A percentile compares a stretch with the other conserved stretches of the same genome.
phyloP scores from a whole-genome alignment of 2,797 vertebrate species.

The Potorous gilbertii region DNA sequence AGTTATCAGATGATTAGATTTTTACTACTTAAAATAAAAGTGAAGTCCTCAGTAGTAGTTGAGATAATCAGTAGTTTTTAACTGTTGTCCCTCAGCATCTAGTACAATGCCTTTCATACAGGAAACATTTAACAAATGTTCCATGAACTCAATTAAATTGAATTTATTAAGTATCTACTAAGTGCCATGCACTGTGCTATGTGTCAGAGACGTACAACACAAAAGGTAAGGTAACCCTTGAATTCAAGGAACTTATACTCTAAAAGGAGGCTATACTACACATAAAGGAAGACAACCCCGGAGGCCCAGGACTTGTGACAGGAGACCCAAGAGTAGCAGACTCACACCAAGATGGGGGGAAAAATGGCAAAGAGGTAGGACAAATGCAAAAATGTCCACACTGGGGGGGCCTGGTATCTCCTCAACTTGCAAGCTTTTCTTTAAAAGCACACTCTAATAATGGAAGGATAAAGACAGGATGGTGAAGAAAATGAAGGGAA shows the following conservation, averaged over 20 bases:
- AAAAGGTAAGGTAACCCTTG: slow-evolving; percentile 17
- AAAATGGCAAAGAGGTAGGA: neutral
- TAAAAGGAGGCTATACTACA: neutral
- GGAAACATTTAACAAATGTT: neutral
- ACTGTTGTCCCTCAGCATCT: neutral
- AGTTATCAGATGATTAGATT: neutral
- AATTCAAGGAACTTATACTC: neutral
- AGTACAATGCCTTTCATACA: neutral
- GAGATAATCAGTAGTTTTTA: neutral
- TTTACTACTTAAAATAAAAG: neutral
- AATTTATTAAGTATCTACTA: neutral
- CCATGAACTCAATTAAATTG: neutral
- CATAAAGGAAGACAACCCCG: neutral
- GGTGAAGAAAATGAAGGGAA: neutral
- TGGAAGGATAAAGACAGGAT: neutral
- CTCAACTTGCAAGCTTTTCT: neutral
- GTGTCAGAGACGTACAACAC: neutral
- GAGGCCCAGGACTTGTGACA: neutral
- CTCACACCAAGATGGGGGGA: neutral
- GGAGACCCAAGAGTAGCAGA: neutral
- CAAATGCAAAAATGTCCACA: neutral
- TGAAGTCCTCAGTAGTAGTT: neutral
- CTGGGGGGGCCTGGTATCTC: neutral
- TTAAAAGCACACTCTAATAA: neutral
- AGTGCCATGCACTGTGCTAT: neutral